Evolutionary conservation across 2,797 vertebrate species (phyloP).

Genomic region (Sylvilagus floridanus): DNA sequence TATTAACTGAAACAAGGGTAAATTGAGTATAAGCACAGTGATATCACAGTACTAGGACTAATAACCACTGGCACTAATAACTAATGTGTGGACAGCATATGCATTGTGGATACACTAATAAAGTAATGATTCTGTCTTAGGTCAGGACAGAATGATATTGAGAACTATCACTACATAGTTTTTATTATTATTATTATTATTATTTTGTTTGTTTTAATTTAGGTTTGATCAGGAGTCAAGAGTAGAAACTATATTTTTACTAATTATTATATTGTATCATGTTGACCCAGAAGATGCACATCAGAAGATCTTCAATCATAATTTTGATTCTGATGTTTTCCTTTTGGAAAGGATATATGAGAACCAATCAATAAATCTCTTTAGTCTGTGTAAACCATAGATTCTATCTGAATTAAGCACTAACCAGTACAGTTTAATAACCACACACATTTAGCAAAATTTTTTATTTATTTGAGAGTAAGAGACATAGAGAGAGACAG

Average conservation of each 20-base stretch:
- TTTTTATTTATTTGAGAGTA: no score
- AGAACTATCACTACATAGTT: neutral
- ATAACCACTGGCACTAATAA: no score
- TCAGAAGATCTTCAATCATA: conserved; percentile 16
- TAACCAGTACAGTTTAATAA: conserved; percentile 23
- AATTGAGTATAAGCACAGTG: no score
- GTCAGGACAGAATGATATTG: neutral
- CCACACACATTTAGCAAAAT: neutral
- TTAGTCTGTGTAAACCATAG: neutral
- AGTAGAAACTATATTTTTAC: neutral
- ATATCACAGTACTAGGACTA: no score
- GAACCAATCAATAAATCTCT: conserved; percentile 59
- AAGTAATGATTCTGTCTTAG: no score
- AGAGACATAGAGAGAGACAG: no score
- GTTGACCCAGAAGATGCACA: neutral
- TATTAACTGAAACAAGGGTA: no score
- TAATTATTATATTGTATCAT: neutral
- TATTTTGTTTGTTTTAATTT: neutral
- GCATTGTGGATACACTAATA: no score
- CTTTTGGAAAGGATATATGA: conserved; percentile 36
- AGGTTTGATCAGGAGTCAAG: neutral
- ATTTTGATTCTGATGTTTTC: conserved; percentile 32
- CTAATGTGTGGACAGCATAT: no score
- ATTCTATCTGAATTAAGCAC: neutral
- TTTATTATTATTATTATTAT: neutral